Base-by-base conservation (phyloP, 2,888 invertebrate species). In the Margaritifera margaritifera region DNA sequence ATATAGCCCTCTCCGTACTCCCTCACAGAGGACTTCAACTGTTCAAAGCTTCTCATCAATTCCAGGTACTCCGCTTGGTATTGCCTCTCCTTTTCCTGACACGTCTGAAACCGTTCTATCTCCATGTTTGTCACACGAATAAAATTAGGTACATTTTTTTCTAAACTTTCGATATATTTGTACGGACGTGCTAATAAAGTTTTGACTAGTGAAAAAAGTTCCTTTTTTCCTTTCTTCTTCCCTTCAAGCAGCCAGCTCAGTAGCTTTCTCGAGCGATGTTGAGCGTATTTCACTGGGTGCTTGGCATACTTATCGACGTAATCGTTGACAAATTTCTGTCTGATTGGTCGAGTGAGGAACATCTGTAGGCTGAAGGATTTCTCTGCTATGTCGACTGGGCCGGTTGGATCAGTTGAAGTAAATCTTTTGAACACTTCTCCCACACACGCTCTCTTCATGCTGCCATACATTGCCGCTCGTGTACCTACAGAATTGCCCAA, bases 51-150 rank as follows among this genome's bases (percentile, higher is more conserved):
- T 20, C 65, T 68, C 74, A 77, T 73, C 68, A 83, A 74, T 11
- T 74, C 68, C 24, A 75, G 62, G 50, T 81, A 80, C 54, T 81
- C 68, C 20, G 60, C 62, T 42, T 74, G 69, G 22, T 72, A 62
- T 22, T 73, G 72, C 1, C 62, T 59, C 8, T 79, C 76, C 51
- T 78, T 74, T 6, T 74, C 57, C 20, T 77, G 68, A 57, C 81
- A 80, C 24, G 52, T 66, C 20, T 75, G 66, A 53, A 84, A 82
- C 53, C 77, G 75, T 8, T 79, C 78, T 63, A 84, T 77, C 6
- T 82, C 69, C 25, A 71, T 66, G 52, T 79, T 77, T 62, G 82
- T 84, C 6, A 80, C 73, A 19, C 72, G 57, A 27, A 86, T 80
- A 63, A 86, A 77, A 20, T 74, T 80, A 0, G 78, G 80, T 50